Base-by-base conservation (phyloP, 2,797 vertebrate species). In the Etheostoma nigrum region DNA sequence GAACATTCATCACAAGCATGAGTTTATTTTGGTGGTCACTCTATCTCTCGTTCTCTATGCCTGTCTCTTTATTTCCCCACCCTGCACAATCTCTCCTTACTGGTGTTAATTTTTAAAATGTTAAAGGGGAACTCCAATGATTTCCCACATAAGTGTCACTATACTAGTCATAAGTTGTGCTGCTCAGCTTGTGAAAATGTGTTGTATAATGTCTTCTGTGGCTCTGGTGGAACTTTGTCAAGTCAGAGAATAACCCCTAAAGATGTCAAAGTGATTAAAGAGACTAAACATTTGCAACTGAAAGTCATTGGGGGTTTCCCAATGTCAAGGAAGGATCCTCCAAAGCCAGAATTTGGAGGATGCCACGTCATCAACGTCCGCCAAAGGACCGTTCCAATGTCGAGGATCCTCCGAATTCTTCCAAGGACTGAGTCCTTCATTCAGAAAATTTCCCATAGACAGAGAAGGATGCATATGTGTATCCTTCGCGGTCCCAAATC, bases 21-120 rank as follows among this genome's bases (percentile, higher is more conserved):
- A 85, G 82, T 89, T 90, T 91, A 92, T 90, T 91, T 87, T 88
- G 77, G 90, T 90, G 87, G 83, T 81, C 86, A 80, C 79, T 81
- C 74, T 44, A 25, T 85, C 81, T 75, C 66, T 79, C 8, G 18
- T 66, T 77, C 64, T 77, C 55, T 65, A 42, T 49, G 36, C 52
- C 79, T 67, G 44, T 71, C 62, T 68, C 71, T 42, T 33, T 19
- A 15, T 45, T 74, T 66, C 51, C 36, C 27, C 8, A 25, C 33
- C 65, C 72, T 30, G 6, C 14, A 19, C 25, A 16, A 5, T 18
- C 30, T 67, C 54, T 72, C 36, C 52, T 71, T 4, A 47, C 36
- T 45, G 15, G 16, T 64, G 54, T 52, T 57, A 4, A 62, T 64
- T 53, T 74, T 47, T 27, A 2, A 51, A 40, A 44, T 12, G 54